Base-by-base conservation (phyloP, 2,888 invertebrate species). In the Conus canariensis region DNA sequence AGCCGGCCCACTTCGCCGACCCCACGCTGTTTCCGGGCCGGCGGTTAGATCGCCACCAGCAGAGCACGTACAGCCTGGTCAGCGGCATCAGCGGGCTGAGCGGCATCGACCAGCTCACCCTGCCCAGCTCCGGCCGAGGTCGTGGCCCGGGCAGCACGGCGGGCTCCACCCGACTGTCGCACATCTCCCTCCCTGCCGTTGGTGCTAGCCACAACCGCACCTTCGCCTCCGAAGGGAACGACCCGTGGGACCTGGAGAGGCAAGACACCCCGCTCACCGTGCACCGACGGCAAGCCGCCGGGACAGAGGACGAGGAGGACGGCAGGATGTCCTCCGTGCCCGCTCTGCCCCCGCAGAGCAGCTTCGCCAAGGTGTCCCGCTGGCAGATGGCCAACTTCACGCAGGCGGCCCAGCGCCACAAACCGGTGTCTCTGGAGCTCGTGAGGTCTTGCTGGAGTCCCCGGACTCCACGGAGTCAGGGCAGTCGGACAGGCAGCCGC, bases 51-150 rank as follows among this genome's bases (percentile, higher is more conserved):
- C 86, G 90, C 14, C 67, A 14, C 12, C 90, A 86, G 9, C 85
- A 85, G 77, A 85, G 85, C 85, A 85, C 59, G 9, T 25, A 85
- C 85, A 90, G 90, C 77, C 7, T 74, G 56, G n/a, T 86, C 60
- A 90, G 90, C 58, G 85, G 90, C 85, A 74, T 86, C 86, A 90
- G 90, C 74, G 90, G 90, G n/a, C 70, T 85, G 30, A 90, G 90
- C 74, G 67, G 59, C 60, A 25, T 85, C n/a, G 60, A 64, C 4
- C 85, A 60, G 85, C 8, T 85, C 85, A 60, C 85, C n/a, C 25
- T 85, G 85, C 85, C 59, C 1, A 22, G 85, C 25, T 85, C 60
- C 16, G n/a, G 59, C 59, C 14, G 58, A 9, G 19, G 56, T 14
- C 83, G 58, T 4, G 58, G 30, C 83, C 56, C 83, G 58, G 83